phyloP scores from a whole-genome alignment of 2,888 invertebrate genomes.

The Serripes groenlandicus region DNA sequence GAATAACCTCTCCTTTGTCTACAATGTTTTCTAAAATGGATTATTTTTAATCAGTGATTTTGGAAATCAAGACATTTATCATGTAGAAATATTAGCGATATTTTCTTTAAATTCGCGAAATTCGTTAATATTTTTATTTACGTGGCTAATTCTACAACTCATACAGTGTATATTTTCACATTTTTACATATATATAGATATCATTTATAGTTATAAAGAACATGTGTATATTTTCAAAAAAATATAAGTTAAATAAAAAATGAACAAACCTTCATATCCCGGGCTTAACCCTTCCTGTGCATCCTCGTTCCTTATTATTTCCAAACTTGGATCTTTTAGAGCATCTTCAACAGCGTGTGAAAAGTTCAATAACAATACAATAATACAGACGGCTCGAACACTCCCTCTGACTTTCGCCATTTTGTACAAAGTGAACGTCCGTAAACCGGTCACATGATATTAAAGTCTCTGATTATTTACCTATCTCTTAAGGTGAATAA shows the following conservation, averaged over 20 bases:
- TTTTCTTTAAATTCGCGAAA: too few relatives aligned
- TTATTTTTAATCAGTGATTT: too few relatives aligned
- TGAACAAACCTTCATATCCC: not conserved
- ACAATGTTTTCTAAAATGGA: slow-evolving; percentile 1
- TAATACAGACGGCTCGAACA: slow-evolving; percentile 6
- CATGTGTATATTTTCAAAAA: too few relatives aligned
- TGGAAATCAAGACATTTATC: not conserved
- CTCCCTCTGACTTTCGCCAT: slow-evolving; percentile 24
- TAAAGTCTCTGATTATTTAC: slow-evolving; percentile 18
- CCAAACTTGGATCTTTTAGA: slow-evolving; percentile 10
- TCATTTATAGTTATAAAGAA: too few relatives aligned
- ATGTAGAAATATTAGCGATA: too few relatives aligned
- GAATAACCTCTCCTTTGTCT: not conserved
- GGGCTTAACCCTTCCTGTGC: not conserved
- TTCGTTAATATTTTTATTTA: too few relatives aligned
- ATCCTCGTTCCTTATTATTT: slow-evolving; percentile 16
- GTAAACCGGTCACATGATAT: slow-evolving; percentile 13
- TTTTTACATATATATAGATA: too few relatives aligned
- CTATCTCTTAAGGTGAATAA: slow-evolving; percentile 18
- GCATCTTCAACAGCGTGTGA: slow-evolving; percentile 9
- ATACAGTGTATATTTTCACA: too few relatives aligned
- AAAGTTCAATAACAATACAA: not conserved
- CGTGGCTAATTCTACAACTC: too few relatives aligned
- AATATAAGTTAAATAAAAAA: too few relatives aligned
- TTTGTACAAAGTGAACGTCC: slow-evolving; percentile 18